Conservation (phyloP, 2,113 vertebrate genomes). For the Spheniscus mendiculus region DNA sequence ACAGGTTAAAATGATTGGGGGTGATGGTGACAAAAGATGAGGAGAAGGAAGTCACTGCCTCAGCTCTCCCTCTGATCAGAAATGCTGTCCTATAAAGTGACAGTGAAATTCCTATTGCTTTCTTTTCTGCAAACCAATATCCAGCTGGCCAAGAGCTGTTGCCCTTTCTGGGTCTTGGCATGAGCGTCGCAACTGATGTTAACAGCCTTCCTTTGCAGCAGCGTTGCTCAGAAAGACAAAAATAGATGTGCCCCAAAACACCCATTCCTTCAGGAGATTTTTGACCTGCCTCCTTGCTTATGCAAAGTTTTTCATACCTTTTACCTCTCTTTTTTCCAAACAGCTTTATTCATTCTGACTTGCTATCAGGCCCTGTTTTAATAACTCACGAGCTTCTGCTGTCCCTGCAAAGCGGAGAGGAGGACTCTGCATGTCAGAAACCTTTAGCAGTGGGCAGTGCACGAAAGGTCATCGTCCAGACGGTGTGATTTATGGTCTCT, state of each 20-base stretch:
- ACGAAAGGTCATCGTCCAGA: slow-evolving; percentile 43
- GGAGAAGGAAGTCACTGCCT: not conserved
- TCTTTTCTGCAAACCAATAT: not conserved
- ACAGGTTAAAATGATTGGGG: not conserved
- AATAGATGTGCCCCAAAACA: not conserved
- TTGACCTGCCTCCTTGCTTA: not conserved
- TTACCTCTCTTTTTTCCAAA: not conserved
- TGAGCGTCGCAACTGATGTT: not conserved
- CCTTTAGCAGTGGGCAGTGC: not conserved
- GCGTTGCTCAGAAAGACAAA: not conserved
- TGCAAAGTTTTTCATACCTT: not conserved
- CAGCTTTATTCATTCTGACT: slow-evolving; percentile 23
- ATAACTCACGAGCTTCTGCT: not conserved
- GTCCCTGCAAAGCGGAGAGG: not conserved
- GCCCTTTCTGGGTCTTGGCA: not conserved
- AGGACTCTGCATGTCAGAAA: not conserved
- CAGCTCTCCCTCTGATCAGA: not conserved
- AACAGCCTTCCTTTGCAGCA: not conserved
- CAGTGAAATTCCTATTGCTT: not conserved
- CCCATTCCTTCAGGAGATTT: not conserved
- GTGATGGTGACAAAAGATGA: not conserved
- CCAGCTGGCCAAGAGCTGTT: not conserved
- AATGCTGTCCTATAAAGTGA: not conserved
- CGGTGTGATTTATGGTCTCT: slow-evolving; percentile 37
- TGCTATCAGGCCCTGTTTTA: not conserved